Conservation (phyloP, 2,113 vertebrate genomes). For the Nesogale talazaci region DNA sequence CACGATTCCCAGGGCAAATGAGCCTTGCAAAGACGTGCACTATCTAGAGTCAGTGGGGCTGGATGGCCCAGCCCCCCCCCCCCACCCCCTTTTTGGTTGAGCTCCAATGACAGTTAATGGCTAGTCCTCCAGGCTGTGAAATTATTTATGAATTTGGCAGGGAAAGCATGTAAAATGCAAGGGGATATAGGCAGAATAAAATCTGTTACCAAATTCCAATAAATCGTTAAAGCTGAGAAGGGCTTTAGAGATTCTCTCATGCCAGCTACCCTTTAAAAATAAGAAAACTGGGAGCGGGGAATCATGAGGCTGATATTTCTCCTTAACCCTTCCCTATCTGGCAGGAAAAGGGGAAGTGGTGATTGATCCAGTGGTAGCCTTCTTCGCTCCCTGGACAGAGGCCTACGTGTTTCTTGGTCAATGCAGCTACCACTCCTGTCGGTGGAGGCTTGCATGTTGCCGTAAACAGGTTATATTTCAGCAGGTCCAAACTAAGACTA, state of each 20-base stretch:
- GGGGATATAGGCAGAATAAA: constrained; percentile 20
- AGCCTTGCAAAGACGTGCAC: background rate
- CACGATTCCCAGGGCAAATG: background rate
- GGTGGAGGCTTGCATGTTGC: background rate
- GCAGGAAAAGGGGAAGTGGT: background rate
- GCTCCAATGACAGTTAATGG: constrained; percentile 69
- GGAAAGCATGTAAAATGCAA: constrained; percentile 42
- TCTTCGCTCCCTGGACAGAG: background rate
- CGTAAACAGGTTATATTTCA: background rate
- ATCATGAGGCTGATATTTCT: background rate
- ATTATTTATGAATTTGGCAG: constrained; percentile 70
- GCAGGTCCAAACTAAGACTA: background rate
- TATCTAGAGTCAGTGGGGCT: constrained; percentile 44
- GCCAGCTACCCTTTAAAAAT: background rate
- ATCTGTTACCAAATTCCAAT: constrained; percentile 41
- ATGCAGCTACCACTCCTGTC: background rate
- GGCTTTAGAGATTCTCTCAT: background rate
- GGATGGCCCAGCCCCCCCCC: too few species aligned
- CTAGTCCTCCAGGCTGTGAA: constrained; percentile 60
- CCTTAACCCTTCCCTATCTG: background rate
- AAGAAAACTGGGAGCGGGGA: background rate
- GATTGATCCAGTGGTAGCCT: background rate
- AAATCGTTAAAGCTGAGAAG: background rate
- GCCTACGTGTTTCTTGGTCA: background rate
- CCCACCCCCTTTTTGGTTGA: constrained; percentile 29